Evolutionary conservation across 2,797 vertebrate genomes (phyloP), one percentile per base, ranked within the genome.

Genomic region (Micrastur ruficollis): DNA sequence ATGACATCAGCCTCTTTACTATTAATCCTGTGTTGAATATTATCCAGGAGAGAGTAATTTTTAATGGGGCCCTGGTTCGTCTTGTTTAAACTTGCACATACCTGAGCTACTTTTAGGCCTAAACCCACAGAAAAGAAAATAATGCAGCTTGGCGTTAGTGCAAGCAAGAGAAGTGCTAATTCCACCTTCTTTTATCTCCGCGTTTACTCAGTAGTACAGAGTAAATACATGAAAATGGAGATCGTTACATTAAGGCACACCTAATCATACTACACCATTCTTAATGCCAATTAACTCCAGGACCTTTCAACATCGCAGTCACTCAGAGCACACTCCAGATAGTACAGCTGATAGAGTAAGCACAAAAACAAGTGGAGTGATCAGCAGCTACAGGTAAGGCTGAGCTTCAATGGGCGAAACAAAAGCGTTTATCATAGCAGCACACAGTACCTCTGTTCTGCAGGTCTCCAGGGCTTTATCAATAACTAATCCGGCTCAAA

Each of bases 31-130:
- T 62, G 95, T 96, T 97, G 97, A 98, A 96, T 95, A 97, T 97
- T 97, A 97, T 89, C 97, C 97, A 97, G 94, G 68, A 95, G 95
- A 95, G 96, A 97, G 95, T 86, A 87, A 93, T 96, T 97, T 97
- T 96, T 97, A 97, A 97, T 95, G 94, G 96, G 93, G 95, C 94
- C 92, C 95, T 61, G 71, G 83, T 56, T 79, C 0, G 3, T 95
- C 96, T 93, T 97, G 97, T 97, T 97, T 96, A 93, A 97, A 97
- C 97, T 97, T 96, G 96, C 96, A 93, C 95, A 97, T 97, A 97
- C 96, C 96, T 96, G 97, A 95, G 96, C 96, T 97, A 95, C 96
- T 96, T 95, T 94, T 94, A 97, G 91, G 85, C 49, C 87, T 78
- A 65, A 97, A 90, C 94, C 94, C 89, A 56, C 83, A 94, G 94